Conservation (phyloP, 2,797 vertebrate species). For the Oreochromis mossambicus region DNA sequence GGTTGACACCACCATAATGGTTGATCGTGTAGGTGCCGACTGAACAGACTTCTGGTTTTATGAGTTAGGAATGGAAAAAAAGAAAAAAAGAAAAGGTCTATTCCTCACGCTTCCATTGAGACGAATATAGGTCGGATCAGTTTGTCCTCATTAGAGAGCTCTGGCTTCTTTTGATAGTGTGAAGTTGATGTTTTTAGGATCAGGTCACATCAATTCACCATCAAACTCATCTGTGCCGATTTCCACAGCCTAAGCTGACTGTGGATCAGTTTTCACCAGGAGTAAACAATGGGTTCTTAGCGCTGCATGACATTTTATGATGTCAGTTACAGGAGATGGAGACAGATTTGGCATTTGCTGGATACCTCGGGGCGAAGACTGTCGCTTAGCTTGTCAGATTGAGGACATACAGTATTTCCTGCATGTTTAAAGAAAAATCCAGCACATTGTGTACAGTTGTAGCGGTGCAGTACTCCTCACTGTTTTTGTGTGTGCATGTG, state of each 20-base stretch:
- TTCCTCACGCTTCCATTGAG: conserved; percentile 18
- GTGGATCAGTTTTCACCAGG: neutral
- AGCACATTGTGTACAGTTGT: conserved; percentile 5
- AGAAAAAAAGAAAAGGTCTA: neutral
- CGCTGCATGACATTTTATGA: conserved; percentile 30
- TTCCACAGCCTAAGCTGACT: conserved; percentile 9
- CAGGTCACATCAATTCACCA: conserved; percentile 44
- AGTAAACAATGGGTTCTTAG: conserved; percentile 41
- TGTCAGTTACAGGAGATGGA: conserved; percentile 26
- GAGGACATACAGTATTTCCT: conserved; percentile 31
- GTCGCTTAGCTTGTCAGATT: conserved; percentile 43
- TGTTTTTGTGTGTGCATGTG: neutral
- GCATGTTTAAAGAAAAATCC: neutral
- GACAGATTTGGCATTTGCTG: conserved; percentile 38
- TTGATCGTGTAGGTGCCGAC: conserved; percentile 4
- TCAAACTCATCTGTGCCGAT: conserved; percentile 20
- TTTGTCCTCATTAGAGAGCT: conserved; percentile 62
- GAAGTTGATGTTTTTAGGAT: conserved; percentile 50
- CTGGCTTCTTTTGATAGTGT: conserved; percentile 27
- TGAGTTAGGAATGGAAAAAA: neutral
- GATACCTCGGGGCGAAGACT: conserved; percentile 38
- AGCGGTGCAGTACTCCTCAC: neutral
- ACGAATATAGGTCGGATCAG: conserved; percentile 61
- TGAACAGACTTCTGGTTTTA: conserved; percentile 8
- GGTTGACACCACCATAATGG: conserved; percentile 32